These are phyloP conservation scores for Drosophila kanekoi DNA, from an alignment of 2,888 invertebrate species.

Conservation along the genomic window DNA sequence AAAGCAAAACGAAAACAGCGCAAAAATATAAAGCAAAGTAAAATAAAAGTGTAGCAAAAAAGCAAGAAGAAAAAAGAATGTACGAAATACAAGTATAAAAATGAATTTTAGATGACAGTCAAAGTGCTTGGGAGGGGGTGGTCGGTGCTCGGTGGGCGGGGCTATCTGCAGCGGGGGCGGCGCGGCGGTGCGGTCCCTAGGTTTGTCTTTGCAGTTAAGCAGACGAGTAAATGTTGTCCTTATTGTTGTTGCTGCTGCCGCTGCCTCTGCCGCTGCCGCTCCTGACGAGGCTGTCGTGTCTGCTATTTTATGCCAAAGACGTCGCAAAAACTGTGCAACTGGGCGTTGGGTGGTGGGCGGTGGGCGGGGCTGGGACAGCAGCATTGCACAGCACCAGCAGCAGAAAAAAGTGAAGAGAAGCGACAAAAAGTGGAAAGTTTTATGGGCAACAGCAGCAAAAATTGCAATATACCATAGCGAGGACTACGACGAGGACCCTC, in stretches of 20 bases:
- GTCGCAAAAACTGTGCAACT: slow-evolving; percentile 50
- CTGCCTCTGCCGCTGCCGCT: slow-evolving; percentile 20
- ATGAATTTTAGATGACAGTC: slow-evolving; percentile 83
- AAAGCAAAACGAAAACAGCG: slow-evolving; percentile 63
- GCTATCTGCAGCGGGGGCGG: slow-evolving; percentile 2
- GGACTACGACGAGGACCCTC: slow-evolving; percentile 38
- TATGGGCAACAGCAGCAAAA: slow-evolving; percentile 81
- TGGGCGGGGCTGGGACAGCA: slow-evolving; percentile 13
- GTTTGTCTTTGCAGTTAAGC: slow-evolving; percentile 82
- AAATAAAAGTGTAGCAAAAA: slow-evolving; percentile 51
- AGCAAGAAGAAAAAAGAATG: slow-evolving; percentile 47
- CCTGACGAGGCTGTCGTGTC: slow-evolving; percentile 58
- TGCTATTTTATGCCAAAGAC: slow-evolving; percentile 60
- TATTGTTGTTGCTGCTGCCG: slow-evolving; percentile 69
- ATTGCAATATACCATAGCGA: slow-evolving; percentile 77
- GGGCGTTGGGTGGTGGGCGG: slow-evolving; percentile 46
- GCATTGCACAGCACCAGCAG: slow-evolving; percentile 43
- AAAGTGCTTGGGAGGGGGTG: slow-evolving; percentile 51
- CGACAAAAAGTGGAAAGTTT: slow-evolving; percentile 80
- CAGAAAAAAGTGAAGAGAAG: slow-evolving; percentile 45
- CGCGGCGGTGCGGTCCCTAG: slow-evolving; percentile 41
- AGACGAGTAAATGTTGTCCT: slow-evolving; percentile 81
- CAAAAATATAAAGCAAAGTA: slow-evolving; percentile 66
- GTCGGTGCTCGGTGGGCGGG: slow-evolving; percentile 27
- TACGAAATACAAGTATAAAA: slow-evolving; percentile 78